Percentiles rank a stretch among this genome's conserved stretches.
Conservation (phyloP, 2,113 vertebrate genomes). For the Ceyx margarethae region DNA sequence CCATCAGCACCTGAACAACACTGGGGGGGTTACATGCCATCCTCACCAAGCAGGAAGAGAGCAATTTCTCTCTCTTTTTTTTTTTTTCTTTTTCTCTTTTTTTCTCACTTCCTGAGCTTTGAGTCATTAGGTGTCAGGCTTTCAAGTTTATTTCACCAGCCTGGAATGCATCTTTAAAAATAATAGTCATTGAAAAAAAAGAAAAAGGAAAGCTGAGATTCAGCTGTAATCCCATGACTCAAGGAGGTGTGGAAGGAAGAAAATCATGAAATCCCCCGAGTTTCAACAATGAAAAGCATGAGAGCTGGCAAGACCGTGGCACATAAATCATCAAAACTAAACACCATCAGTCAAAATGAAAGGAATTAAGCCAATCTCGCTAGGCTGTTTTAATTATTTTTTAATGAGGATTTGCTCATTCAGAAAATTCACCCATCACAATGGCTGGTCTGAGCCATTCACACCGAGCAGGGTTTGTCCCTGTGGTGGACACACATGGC, state of each 20-base stretch:
- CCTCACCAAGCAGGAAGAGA: background rate
- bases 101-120: constrained; percentile 39
- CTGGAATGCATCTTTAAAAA: constrained; percentile 62
- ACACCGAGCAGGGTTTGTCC: background rate
- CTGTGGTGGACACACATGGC: background rate
- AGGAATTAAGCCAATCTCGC: constrained; percentile 51
- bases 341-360: constrained; percentile 47
- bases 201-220: background rate
- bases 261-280: constrained; percentile 50
- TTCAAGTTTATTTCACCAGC: constrained; percentile 49
- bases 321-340: constrained; percentile 45
- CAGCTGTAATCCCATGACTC: constrained; percentile 57
- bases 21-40: background rate
- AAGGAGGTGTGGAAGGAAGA: constrained; percentile 54
- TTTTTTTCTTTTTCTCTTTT: too few relatives aligned
- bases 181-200: background rate
- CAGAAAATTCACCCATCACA: constrained; percentile 54
- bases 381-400: constrained; percentile 60
- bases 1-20: accelerated
- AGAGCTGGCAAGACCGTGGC: constrained; percentile 35
- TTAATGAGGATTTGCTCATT: constrained; percentile 69
- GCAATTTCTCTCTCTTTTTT: background rate
- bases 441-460: background rate
- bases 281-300: constrained; percentile 19
- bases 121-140: constrained; percentile 53